Evolutionary conservation across 2,888 invertebrate genomes (phyloP).

Genomic region (Acheta domesticus): DNA sequence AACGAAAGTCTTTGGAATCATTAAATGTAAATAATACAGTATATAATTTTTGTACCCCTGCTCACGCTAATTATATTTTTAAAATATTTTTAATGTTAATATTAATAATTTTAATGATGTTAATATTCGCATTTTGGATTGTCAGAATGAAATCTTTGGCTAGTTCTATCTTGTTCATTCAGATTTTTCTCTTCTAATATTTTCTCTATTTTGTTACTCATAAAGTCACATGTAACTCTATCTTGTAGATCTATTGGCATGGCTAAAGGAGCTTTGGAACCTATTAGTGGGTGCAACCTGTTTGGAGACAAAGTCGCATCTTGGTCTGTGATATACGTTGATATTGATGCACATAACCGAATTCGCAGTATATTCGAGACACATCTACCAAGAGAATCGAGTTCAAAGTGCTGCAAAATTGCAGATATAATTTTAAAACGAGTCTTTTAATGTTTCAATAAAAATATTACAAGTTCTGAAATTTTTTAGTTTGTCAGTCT

Average conservation of each 20-base stretch:
- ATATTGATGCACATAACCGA: constrained; percentile 98
- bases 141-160: background rate
- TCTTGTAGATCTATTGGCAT: constrained; percentile 79
- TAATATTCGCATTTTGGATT: too few relatives aligned
- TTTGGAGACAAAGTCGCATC: constrained; percentile 97
- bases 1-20: too few relatives aligned
- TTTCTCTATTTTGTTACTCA: too few relatives aligned
- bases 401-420: constrained; percentile 73
- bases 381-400: constrained; percentile 93
- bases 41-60: too few relatives aligned
- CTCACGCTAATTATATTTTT: too few relatives aligned
- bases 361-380: constrained; percentile 99
- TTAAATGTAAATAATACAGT: too few relatives aligned
- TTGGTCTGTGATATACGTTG: constrained; percentile 98
- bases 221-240: background rate
- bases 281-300: constrained; percentile 96
- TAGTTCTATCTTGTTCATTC: constrained; percentile 18
- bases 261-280: constrained; percentile 97
- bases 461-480: too few relatives aligned
- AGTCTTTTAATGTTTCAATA: background rate
- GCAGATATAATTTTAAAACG: background rate
- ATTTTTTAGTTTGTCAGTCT: too few relatives aligned
- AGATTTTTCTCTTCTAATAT: too few relatives aligned
- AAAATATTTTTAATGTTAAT: too few relatives aligned
- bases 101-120: too few relatives aligned